Evolutionary conservation across 92 coral and sea anemone genomes (phyloP), one percentile per base, ranked within the genome.

Genomic region (Micromussa lordhowensis): DNA sequence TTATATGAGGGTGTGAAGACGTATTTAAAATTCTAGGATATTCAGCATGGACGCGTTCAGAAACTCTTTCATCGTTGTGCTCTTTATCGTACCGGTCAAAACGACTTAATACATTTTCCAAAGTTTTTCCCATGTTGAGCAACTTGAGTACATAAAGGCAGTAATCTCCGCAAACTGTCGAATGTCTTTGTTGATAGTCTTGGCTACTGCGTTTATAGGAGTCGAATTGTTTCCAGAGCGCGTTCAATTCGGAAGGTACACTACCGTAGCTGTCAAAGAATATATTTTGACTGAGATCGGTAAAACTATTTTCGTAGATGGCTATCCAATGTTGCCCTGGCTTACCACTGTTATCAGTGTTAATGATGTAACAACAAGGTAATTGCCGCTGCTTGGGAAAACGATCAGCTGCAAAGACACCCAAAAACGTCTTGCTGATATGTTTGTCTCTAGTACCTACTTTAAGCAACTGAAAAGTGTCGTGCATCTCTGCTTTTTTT

Each of bases 141-240:
- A 75, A 13, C 57, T 75, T 31, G 55, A 75, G 36, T 3, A 22
- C 58, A 3, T 75, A 75, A 28, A 75, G 79, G 57, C 79, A 75
- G 58, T 75, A 75, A 75, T 75, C 79, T 40, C 58, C 59, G 14
- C 79, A 75, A 28, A 75, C 79, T 75, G 79, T 75, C 1, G 79
- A 22, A 22, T 75, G 57, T 75, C 4, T 44, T 75, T 75, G 79
- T 75, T 75, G 79, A 44, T 75, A 75, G 58, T 40, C 57, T 8
- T 40, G 0, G 19, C 15, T 40, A 75, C 79, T 75, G 14, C 79
- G 55, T 44, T 44, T 40, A 75, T 38, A 75, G 30, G 55, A 22
- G 9, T 75, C 59, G 59, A 5, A 75, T 0, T 75, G 1, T 44
- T 75, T 75, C 79, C 79, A 75, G 28, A 38, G 79, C 0, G 34